A percentile compares a stretch with the other conserved stretches of the same genome.
These are phyloP conservation scores for Apamea crenata DNA, from an alignment of 2,888 invertebrate species.

Conservation along the genomic window DNA sequence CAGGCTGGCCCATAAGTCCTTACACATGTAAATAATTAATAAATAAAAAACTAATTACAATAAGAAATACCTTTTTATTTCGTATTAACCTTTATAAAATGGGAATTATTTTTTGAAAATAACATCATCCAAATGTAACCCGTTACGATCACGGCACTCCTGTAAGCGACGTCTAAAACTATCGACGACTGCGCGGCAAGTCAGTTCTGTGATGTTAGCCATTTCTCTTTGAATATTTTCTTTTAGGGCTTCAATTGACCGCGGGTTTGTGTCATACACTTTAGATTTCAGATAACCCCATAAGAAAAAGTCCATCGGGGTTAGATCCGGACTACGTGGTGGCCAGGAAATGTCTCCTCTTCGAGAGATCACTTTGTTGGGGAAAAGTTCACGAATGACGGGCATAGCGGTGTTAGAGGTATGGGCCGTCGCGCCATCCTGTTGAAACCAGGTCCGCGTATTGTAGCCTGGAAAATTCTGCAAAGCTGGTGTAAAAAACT, in stretches of 20 bases:
- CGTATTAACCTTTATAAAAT: not conserved
- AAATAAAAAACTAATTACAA: no score
- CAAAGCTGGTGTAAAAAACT: constrained; percentile 56
- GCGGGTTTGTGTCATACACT: constrained; percentile 36
- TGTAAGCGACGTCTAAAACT: constrained; percentile 17
- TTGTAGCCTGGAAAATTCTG: constrained; percentile 49
- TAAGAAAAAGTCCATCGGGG: no score
- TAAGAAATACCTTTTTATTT: no score
- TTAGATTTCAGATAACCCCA: not conserved
- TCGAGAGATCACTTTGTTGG: not conserved
- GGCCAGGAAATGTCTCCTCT: constrained; percentile 9
- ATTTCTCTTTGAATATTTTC: constrained; percentile 56
- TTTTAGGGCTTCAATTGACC: constrained; percentile 31
- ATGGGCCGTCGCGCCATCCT: constrained; percentile 57
- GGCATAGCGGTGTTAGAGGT: constrained; percentile 49
- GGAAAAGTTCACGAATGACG: not conserved
- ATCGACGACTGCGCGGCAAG: constrained; percentile 45
- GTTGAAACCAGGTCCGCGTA: constrained; percentile 54
- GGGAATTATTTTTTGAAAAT: constrained; percentile 9
- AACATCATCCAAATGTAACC: not conserved
- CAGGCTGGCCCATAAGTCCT: no score
- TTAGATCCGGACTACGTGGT: no score
- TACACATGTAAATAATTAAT: no score
- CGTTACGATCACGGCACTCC: constrained; percentile 4
- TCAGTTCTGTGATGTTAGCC: constrained; percentile 43